Conservation (phyloP, 35 echinoderm and acorn worm species). For the Heliocidaris erythrogramma region DNA sequence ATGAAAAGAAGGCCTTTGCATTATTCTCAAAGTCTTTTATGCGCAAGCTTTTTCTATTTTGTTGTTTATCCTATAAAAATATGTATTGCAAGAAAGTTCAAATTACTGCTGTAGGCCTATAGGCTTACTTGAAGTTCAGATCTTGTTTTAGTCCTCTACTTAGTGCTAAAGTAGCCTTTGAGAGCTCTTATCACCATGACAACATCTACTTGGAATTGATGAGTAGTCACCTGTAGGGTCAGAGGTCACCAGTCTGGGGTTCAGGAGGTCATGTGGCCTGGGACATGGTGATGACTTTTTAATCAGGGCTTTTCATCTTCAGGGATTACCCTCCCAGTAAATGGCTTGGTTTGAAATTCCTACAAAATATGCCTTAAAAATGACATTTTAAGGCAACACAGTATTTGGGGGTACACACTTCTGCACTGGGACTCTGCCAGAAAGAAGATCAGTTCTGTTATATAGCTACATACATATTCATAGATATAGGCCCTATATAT, state of each 20-base stretch:
- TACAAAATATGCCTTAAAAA: background rate
- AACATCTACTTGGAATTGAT: conserved; percentile 36
- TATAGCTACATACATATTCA: too few species aligned
- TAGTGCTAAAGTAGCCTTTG: background rate
- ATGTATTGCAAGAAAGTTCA: too few species aligned
- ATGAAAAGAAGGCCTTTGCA: too few species aligned
- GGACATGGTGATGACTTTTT: conserved; percentile 21
- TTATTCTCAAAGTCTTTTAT: too few species aligned
- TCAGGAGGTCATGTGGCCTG: background rate
- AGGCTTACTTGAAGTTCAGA: background rate
- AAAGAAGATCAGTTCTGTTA: too few species aligned
- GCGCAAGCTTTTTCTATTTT: too few species aligned
- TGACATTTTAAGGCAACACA: background rate
- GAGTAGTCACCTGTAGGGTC: background rate
- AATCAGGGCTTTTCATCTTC: conserved; percentile 16
- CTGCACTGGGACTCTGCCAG: too few species aligned
- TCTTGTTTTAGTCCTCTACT: background rate
- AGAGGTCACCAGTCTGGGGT: conserved; percentile 5
- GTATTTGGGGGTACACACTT: too few species aligned
- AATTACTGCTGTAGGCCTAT: background rate
- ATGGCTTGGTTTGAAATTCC: background rate
- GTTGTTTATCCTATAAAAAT: too few species aligned
- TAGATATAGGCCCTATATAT: too few species aligned
- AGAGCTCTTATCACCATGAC: conserved; percentile 8
- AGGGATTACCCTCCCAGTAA: background rate